These are phyloP conservation scores for Scortum barcoo DNA, from an alignment of 2,113 vertebrate genomes.

Conservation along the genomic window DNA sequence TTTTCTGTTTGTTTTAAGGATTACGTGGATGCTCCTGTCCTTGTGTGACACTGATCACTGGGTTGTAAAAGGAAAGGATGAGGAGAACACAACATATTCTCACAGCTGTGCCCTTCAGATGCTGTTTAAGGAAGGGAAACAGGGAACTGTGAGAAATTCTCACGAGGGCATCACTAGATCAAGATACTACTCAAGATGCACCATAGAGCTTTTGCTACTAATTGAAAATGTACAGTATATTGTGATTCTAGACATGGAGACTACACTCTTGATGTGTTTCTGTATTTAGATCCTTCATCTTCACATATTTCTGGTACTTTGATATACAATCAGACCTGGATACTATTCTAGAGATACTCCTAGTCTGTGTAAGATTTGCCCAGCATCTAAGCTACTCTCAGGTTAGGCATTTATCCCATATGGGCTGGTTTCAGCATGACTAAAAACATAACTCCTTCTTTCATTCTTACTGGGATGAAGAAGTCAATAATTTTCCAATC, in stretches of 20 bases:
- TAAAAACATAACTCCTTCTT: not conserved
- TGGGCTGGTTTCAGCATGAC: not conserved
- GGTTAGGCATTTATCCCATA: not conserved
- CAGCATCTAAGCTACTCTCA: not conserved
- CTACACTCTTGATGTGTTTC: not conserved
- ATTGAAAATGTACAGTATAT: not conserved
- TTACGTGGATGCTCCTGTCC: not conserved
- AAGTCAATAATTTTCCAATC: not conserved
- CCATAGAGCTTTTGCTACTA: not conserved
- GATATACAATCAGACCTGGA: not conserved
- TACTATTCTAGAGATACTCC: not conserved
- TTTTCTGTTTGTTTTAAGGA: conserved; percentile 42
- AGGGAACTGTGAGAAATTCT: conserved; percentile 53
- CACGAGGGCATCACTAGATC: conserved; percentile 28
- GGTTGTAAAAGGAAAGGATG: conserved; percentile 16
- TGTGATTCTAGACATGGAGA: not conserved
- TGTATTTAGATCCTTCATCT: not conserved
- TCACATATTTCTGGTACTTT: not conserved
- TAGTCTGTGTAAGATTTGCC: not conserved
- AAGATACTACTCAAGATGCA: not conserved
- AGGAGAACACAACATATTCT: not conserved
- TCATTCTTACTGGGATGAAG: not conserved
- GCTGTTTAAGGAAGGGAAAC: conserved; percentile 29
- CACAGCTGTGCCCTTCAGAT: conserved; percentile 1
- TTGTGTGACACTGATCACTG: conserved; percentile 8